phyloP scores from a whole-genome alignment of 2,888 invertebrate genomes.

The Cryptocheilus praepositus region DNA sequence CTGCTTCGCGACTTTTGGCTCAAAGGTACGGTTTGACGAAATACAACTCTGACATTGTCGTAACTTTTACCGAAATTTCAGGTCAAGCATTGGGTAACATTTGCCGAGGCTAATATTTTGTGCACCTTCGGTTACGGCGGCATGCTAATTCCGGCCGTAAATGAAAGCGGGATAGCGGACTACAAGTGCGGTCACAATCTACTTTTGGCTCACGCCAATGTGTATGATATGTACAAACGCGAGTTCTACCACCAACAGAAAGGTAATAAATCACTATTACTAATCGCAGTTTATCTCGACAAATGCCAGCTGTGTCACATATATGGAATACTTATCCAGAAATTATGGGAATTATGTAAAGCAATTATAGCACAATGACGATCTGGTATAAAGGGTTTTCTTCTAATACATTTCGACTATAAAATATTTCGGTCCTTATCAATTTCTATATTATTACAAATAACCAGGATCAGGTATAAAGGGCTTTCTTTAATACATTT shows the following conservation, averaged over 20 bases:
- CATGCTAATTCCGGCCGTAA: conserved; percentile 32
- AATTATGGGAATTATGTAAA: too few relatives aligned
- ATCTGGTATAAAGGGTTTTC: too few relatives aligned
- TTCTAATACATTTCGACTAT: too few relatives aligned
- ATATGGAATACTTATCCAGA: too few relatives aligned
- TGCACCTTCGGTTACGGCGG: conserved; percentile 76
- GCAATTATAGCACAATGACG: too few relatives aligned
- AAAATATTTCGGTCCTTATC: too few relatives aligned
- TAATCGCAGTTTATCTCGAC: too few relatives aligned
- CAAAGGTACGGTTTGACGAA: too few relatives aligned
- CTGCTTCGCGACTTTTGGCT: conserved; percentile 78
- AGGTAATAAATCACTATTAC: conserved; percentile 68
- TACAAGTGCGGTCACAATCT: conserved; percentile 81
- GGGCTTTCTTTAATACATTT: too few relatives aligned
- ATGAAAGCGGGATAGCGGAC: conserved; percentile 76
- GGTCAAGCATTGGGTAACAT: conserved; percentile 82
- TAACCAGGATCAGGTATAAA: too few relatives aligned
- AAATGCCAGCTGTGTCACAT: background rate
- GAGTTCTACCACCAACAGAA: conserved; percentile 77
- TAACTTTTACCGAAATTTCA: conserved; percentile 23
- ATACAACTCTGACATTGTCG: too few relatives aligned
- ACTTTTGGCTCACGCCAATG: conserved; percentile 79
- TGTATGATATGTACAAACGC: conserved; percentile 79
- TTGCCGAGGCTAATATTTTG: conserved; percentile 81
- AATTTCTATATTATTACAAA: too few relatives aligned